Evolutionary conservation across 2,888 invertebrate species (phyloP).

Genomic region (Meganola albula): DNA sequence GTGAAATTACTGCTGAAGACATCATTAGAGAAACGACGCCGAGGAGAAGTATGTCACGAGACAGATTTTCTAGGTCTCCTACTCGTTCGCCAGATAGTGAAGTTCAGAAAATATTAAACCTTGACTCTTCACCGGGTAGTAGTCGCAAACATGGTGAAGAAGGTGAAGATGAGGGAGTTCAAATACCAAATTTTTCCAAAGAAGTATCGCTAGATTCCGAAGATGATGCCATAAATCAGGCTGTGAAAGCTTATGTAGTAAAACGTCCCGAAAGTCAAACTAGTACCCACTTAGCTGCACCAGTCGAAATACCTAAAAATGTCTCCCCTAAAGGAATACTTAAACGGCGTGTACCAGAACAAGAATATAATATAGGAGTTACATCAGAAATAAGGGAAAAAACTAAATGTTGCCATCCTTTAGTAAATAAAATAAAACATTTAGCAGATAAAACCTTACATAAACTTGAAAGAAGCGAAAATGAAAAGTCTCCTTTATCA

Average conservation of each 20-base stretch:
- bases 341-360: conserved; percentile 68
- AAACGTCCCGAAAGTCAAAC: conserved; percentile 54
- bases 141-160: conserved; percentile 68
- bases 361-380: conserved; percentile 54
- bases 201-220: conserved; percentile 68
- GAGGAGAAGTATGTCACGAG: conserved; percentile 69
- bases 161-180: conserved; percentile 64
- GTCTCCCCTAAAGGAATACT: conserved; percentile 74
- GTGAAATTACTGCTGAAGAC: conserved; percentile 71
- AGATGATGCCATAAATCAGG: conserved; percentile 54
- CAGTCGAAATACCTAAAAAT: conserved; percentile 57
- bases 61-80: conserved; percentile 57
- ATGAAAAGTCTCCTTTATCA: conserved; percentile 56
- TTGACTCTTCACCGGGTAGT: conserved; percentile 72
- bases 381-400: conserved; percentile 66
- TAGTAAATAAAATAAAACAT: conserved; percentile 81
- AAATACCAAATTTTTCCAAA: conserved; percentile 72
- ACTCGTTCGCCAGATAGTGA: conserved; percentile 62
- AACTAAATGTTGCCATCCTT: conserved; percentile 78
- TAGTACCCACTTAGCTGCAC: conserved; percentile 44
- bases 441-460: conserved; percentile 80
- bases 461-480: conserved; percentile 64
- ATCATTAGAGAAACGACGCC: conserved; percentile 67
- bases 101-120: conserved; percentile 60
- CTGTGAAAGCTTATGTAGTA: conserved; percentile 33